Percentiles rank a stretch among this genome's conserved stretches.
phyloP scores from a whole-genome alignment of 2,888 invertebrate genomes.

The Drosophila paracracens region DNA sequence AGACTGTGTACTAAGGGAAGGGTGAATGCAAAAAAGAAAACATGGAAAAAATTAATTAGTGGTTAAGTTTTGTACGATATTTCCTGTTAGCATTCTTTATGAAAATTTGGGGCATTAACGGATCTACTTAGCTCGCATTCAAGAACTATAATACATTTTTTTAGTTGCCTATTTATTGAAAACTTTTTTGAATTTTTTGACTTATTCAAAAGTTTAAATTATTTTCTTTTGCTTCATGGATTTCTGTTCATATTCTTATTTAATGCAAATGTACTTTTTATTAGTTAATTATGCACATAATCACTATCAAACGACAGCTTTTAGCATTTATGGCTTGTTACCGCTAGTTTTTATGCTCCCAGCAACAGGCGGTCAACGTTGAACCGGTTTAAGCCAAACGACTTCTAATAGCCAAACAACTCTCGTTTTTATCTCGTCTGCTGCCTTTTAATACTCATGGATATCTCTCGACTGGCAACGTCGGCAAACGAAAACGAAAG shows the following conservation, averaged over 20 bases:
- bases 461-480: constrained; percentile 31
- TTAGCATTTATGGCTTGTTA: constrained; percentile 25
- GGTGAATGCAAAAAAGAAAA: background rate
- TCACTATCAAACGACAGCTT: constrained; percentile 21
- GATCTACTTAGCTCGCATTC: background rate
- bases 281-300: constrained; percentile 33
- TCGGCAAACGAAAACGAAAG: constrained; percentile 72
- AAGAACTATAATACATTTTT: background rate
- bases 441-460: background rate
- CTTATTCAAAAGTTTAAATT: background rate
- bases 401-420: constrained; percentile 72
- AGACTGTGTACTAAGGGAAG: constrained; percentile 84
- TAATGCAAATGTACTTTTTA: background rate
- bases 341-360: constrained; percentile 20
- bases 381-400: constrained; percentile 63
- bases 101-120: background rate
- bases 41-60: background rate
- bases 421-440: constrained; percentile 57
- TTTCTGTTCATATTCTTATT: background rate
- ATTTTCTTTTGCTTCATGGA: background rate
- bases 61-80: background rate
- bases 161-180: background rate
- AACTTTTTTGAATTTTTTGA: background rate
- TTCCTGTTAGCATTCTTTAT: background rate
- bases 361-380: constrained; percentile 20